Evolutionary conservation across 2,113 vertebrate genomes (phyloP).

Genomic region (Crotalus helleri): DNA sequence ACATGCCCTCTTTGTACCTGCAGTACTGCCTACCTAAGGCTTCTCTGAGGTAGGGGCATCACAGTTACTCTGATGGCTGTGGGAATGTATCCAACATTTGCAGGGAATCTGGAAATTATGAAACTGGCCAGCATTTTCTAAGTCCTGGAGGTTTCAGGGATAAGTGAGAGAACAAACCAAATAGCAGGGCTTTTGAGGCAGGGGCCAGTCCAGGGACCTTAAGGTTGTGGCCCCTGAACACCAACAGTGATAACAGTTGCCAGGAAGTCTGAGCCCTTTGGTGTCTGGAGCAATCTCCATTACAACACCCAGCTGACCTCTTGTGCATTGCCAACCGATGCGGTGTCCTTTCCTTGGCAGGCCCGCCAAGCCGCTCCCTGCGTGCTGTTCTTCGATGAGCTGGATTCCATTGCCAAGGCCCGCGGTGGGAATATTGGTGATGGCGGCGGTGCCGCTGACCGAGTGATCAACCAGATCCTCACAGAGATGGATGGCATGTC

Average conservation of each 20-base stretch:
- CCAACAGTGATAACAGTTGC: rapidly evolving
- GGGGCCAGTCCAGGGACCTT: not conserved
- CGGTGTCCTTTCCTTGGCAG: slow-evolving; percentile 52
- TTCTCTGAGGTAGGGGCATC: not conserved
- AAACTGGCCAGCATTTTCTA: not conserved
- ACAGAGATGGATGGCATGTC: slow-evolving; percentile 99
- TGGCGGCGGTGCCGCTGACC: slow-evolving; percentile 91
- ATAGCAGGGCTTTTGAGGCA: not conserved
- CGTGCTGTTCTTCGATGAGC: slow-evolving; percentile 95
- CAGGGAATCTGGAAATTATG: too few species aligned
- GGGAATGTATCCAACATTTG: not conserved
- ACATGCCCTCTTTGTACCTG: not conserved
- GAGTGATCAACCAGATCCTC: slow-evolving; percentile 98
- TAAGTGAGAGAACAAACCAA: not conserved
- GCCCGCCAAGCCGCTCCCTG: slow-evolving; percentile 96
- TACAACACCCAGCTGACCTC: not conserved
- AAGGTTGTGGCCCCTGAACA: not conserved
- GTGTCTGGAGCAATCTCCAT: not conserved
- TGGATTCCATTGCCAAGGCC: slow-evolving; percentile 98
- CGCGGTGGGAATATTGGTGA: slow-evolving; percentile 95
- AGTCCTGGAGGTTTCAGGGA: not conserved
- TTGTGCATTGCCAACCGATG: rapidly evolving
- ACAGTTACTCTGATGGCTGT: not conserved
- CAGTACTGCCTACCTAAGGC: not conserved
- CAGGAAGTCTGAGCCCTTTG: not conserved